These are phyloP conservation scores for Aphelinus atriplicis DNA, from an alignment of 1,140 invertebrate species.

Conservation along the genomic window DNA sequence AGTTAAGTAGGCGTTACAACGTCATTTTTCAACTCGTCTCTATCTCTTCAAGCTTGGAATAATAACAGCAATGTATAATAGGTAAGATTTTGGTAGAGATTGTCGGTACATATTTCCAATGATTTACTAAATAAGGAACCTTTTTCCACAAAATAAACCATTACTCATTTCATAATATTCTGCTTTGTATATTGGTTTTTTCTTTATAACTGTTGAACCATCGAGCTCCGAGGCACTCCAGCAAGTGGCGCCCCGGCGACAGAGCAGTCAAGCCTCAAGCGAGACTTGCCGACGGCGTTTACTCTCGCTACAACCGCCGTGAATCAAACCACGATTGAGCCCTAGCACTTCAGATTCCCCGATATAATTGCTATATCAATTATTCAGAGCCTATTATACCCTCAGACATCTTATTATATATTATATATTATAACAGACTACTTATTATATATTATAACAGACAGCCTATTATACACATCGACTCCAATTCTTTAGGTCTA, in stretches of 20 bases:
- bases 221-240: no score
- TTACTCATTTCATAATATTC: no score
- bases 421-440: constrained; percentile 36
- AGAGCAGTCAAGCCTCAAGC: no score
- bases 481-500: constrained; percentile 18
- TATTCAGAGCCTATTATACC: no score
- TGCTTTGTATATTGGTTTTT: no score
- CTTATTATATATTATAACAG: constrained; percentile 30
- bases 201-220: no score
- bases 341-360: no score
- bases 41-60: constrained; percentile 43
- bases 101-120: constrained; percentile 42
- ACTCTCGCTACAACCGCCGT: no score
- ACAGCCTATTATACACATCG: neutral
- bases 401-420: neutral
- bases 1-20: neutral
- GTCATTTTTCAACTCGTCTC: constrained; percentile 35
- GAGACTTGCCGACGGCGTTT: no score
- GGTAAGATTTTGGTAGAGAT: constrained; percentile 40
- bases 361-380: no score
- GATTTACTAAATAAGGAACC: constrained; percentile 42
- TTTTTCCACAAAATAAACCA: neutral
- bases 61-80: constrained; percentile 42
- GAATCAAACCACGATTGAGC: no score
- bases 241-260: neutral